Conservation (phyloP, 2,797 vertebrate genomes). For the Vireo griseus region DNA sequence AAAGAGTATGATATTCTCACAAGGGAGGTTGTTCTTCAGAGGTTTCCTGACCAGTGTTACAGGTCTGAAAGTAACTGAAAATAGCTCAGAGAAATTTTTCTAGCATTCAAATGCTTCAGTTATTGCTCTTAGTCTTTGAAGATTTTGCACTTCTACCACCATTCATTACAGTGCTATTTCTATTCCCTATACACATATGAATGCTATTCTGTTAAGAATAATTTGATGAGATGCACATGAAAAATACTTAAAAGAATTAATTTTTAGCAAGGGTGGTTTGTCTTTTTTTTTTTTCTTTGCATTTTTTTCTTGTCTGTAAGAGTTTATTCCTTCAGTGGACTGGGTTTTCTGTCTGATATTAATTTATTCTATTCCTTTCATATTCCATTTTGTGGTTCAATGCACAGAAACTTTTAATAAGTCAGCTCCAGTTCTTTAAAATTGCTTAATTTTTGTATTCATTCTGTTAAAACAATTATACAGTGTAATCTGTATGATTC, state of each 20-base stretch:
- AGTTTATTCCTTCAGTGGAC: not conserved
- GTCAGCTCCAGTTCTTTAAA: not conserved
- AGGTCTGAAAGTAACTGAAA: not conserved
- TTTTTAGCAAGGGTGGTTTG: not conserved
- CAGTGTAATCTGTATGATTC: not conserved
- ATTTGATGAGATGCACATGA: conserved; percentile 1
- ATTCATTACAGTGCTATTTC: not conserved
- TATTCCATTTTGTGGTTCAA: not conserved
- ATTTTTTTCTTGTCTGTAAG: not conserved
- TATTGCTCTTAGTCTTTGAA: not conserved
- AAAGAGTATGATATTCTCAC: not conserved
- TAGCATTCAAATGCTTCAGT: not conserved
- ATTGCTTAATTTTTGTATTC: not conserved
- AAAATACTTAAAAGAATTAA: not conserved
- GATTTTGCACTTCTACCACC: not conserved
- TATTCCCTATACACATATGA: not conserved
- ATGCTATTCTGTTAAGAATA: not conserved
- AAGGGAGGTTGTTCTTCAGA: not conserved
- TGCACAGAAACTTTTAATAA: not conserved
- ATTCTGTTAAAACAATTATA: not conserved
- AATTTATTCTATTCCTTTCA: conserved; percentile 17
- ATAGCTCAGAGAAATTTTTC: not conserved
- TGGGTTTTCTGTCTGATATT: not conserved
- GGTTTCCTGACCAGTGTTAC: not conserved
- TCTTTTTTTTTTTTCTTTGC: not conserved